Evolutionary conservation across 2,797 vertebrate genomes (phyloP).

Genomic region (Parambassis ranga): DNA sequence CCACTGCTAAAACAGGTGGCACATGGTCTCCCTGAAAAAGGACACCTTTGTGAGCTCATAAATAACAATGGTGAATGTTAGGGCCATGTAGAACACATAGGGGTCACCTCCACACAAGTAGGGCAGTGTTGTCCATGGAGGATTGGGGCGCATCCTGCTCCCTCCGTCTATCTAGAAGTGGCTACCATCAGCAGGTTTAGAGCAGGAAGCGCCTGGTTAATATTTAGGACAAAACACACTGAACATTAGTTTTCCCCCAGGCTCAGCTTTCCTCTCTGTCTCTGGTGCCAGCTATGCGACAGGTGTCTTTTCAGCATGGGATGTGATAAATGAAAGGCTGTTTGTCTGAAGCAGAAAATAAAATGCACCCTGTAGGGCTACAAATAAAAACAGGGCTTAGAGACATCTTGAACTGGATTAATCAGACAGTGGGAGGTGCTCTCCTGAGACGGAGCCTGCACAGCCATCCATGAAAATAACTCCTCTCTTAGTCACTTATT

Average conservation of each 20-base stretch:
- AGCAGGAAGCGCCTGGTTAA: conserved; percentile 59
- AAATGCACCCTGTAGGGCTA: conserved; percentile 57
- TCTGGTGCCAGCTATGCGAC: conserved; percentile 60
- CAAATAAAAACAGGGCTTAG: conserved; percentile 56
- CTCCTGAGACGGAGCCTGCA: conserved; percentile 31
- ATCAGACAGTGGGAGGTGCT: conserved; percentile 53
- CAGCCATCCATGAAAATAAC: conserved; percentile 39
- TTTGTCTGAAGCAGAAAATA: conserved; percentile 58
- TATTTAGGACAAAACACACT: conserved; percentile 64
- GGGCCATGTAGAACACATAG: conserved; percentile 68
- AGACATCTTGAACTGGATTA: conserved; percentile 59
- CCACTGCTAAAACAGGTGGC: conserved; percentile 67
- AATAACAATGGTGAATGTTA: conserved; percentile 73
- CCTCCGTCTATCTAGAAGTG: conserved; percentile 51
- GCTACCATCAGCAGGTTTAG: conserved; percentile 72
- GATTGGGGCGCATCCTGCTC: conserved; percentile 65
- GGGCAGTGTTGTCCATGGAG: conserved; percentile 67
- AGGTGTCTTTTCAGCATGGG: conserved; percentile 72
- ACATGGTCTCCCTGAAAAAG: conserved; percentile 47
- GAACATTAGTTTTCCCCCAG: conserved; percentile 66
- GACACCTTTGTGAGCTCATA: conserved; percentile 74
- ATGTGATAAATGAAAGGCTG: conserved; percentile 77
- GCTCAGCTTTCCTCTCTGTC: conserved; percentile 50
- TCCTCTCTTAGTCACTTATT: conserved; percentile 45
- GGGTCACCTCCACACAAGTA: conserved; percentile 78